A percentile compares a stretch with the other conserved stretches of the same genome.
phyloP scores from a whole-genome alignment of 2,888 invertebrate genomes.

The Poecilobothrus nobilitatus region DNA sequence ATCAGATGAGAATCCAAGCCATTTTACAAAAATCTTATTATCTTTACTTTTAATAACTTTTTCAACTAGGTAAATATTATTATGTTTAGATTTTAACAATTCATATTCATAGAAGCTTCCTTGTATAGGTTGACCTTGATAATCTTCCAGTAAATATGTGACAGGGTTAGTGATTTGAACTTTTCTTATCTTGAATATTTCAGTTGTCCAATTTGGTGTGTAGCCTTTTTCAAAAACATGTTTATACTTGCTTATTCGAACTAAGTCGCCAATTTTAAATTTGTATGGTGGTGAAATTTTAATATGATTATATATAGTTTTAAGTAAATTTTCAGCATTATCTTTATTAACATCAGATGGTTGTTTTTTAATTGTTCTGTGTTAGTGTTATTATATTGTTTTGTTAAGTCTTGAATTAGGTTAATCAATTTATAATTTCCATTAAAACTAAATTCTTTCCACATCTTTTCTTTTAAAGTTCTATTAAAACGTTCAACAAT shows the following conservation, averaged over 20 bases:
- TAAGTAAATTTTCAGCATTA: neutral
- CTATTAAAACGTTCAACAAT: conserved; percentile 27
- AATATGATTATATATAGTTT: conserved; percentile 8
- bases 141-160: conserved; percentile 27
- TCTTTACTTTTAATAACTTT: conserved; percentile 27
- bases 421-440: conserved; percentile 28
- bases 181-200: conserved; percentile 28
- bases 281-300: neutral
- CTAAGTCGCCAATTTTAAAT: neutral
- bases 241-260: neutral
- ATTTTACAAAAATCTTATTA: conserved; percentile 23
- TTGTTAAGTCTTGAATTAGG: conserved; percentile 19
- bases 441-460: conserved; percentile 25
- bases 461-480: conserved; percentile 26
- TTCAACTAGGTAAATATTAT: conserved; percentile 32
- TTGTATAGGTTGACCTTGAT: conserved; percentile 27
- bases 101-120: conserved; percentile 33
- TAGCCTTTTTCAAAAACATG: conserved; percentile 23
- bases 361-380: conserved; percentile 25
- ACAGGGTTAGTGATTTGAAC: conserved; percentile 27
- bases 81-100: conserved; percentile 29
- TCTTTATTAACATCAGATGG: conserved; percentile 25
- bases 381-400: conserved; percentile 25
- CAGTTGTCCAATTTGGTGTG: conserved; percentile 30
- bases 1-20: conserved; percentile 25